These are phyloP conservation scores for Dynastes tityus DNA, from an alignment of 2,888 invertebrate species.

Conservation along the genomic window DNA sequence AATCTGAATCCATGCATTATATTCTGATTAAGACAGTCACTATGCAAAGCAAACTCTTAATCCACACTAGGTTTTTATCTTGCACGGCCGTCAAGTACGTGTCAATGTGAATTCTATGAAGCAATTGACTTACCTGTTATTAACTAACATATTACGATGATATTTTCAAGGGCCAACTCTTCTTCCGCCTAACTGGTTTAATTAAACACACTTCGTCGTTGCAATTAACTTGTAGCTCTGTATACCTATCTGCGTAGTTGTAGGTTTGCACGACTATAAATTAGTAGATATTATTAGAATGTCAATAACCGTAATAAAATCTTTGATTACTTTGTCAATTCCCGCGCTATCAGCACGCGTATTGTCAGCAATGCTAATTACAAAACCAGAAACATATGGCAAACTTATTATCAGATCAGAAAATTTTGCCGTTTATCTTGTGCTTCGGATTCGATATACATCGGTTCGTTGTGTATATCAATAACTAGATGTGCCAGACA, in stretches of 20 bases:
- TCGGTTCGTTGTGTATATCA: conserved; percentile 4
- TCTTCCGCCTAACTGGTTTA: neutral
- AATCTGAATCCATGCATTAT: no score
- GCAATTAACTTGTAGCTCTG: neutral
- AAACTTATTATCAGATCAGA: conserved; percentile 36
- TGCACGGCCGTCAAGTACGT: no score
- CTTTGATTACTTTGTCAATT: conserved; percentile 41
- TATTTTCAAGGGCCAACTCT: neutral
- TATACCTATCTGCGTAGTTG: neutral
- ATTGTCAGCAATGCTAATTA: conserved; percentile 43
- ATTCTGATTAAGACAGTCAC: no score
- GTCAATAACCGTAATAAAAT: conserved; percentile 41
- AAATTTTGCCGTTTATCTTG: conserved; percentile 16
- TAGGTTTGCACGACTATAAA: conserved; percentile 4
- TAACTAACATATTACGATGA: neutral
- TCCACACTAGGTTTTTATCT: no score
- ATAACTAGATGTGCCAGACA: conserved; percentile 16
- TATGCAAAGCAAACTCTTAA: no score
- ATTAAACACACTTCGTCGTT: neutral
- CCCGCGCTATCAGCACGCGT: conserved; percentile 19
- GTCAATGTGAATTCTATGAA: neutral
- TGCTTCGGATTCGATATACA: neutral
- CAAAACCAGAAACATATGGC: conserved; percentile 44
- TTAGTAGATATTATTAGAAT: conserved; percentile 25
- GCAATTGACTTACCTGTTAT: neutral